Percentiles rank a stretch among this genome's conserved stretches.
phyloP scores from a whole-genome alignment of 2,113 vertebrate genomes.

The Sinocyclocheilus anshuiensis region DNA sequence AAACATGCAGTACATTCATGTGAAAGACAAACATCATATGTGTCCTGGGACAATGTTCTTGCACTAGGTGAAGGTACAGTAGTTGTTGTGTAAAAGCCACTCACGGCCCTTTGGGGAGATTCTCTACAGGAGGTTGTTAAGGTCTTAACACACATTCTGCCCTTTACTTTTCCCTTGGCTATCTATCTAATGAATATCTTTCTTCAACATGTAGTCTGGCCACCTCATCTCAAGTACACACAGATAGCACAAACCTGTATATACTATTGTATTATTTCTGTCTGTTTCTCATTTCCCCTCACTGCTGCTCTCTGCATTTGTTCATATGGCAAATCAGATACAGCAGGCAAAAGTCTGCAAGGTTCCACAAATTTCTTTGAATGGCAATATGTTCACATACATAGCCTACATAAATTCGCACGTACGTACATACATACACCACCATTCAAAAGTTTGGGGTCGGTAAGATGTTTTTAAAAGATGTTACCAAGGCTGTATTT shows the following conservation, averaged over 20 bases:
- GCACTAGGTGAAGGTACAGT: slow-evolving; percentile 10
- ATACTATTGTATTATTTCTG: neutral
- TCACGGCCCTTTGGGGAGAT: neutral
- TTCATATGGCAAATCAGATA: slow-evolving; percentile 55
- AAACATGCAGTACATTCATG: too few species aligned
- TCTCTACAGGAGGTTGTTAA: slow-evolving; percentile 57
- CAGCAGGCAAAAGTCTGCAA: slow-evolving; percentile 35
- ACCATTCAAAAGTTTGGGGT: neutral
- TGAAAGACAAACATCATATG: neutral
- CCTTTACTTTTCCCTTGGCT: slow-evolving; percentile 18
- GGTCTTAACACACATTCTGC: slow-evolving; percentile 61
- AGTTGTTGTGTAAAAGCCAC: slow-evolving; percentile 9
- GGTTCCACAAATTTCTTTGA: neutral
- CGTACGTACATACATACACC: neutral
- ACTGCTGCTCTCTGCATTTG: slow-evolving; percentile 19
- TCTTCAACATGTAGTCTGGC: neutral
- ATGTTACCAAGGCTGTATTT: too few species aligned
- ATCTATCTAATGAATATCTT: neutral
- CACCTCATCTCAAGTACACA: neutral
- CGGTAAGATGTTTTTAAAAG: neutral
- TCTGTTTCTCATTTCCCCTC: neutral
- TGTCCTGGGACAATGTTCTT: neutral
- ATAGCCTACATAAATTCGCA: neutral
- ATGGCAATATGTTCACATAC: neutral
- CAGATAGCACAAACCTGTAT: neutral